A percentile compares a stretch with the other conserved stretches of the same genome.
phyloP scores from a whole-genome alignment of 1,140 invertebrate genomes.

The Bradynema listronoti region DNA sequence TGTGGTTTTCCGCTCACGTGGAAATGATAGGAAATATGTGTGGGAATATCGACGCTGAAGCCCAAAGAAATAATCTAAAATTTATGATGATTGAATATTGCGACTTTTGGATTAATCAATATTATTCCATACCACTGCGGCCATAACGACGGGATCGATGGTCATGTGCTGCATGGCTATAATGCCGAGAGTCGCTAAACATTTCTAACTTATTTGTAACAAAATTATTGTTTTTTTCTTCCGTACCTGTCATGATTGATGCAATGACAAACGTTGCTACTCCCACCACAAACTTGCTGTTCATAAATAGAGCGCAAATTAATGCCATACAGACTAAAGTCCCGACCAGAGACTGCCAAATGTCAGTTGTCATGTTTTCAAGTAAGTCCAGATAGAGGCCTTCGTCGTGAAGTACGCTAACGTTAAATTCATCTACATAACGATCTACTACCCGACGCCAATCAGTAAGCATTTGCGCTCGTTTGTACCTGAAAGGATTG shows the following conservation, averaged over 20 bases:
- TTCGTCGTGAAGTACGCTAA: slow-evolving; percentile 53
- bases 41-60: slow-evolving; percentile 49
- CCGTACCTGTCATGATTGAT: slow-evolving; percentile 57
- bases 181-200: slow-evolving; percentile 55
- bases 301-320: slow-evolving; percentile 59
- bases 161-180: slow-evolving; percentile 57
- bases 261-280: slow-evolving; percentile 57
- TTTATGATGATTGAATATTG: background rate
- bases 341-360: slow-evolving; percentile 57
- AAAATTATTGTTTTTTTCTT: too few species aligned
- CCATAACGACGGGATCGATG: slow-evolving; percentile 58
- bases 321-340: slow-evolving; percentile 57
- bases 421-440: slow-evolving; percentile 48
- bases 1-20: slow-evolving; percentile 18
- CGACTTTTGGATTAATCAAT: too few species aligned
- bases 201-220: background rate
- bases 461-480: slow-evolving; percentile 41
- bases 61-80: slow-evolving; percentile 60
- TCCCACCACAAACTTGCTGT: slow-evolving; percentile 57
- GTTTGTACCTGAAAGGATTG: too few species aligned
- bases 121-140: too few species aligned
- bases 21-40: slow-evolving; percentile 49
- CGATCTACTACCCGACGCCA: slow-evolving; percentile 52
- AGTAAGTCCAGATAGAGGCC: slow-evolving; percentile 58
- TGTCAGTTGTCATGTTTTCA: slow-evolving; percentile 59